Evolutionary conservation across 2,888 invertebrate species (phyloP), one percentile per base, ranked within the genome.

Genomic region (Philaethria dido): DNA sequence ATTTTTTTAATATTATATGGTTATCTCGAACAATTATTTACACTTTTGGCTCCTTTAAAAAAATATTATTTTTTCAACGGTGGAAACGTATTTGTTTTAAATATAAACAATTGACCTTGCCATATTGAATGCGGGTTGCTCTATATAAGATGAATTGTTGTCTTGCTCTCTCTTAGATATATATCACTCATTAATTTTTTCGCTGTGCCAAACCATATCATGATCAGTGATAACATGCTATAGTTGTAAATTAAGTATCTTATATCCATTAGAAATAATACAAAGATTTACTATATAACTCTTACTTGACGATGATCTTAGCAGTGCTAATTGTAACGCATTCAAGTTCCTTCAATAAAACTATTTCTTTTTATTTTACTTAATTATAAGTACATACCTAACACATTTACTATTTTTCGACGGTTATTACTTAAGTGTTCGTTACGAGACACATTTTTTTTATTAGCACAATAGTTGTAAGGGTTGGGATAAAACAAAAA

Each of bases 371-470:
- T 84, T 77, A 74, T 82, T 72, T 81, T 82, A 79, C 86, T 73
- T 81, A 80, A 87, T 80, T 82, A 74, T 87, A 78, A 80, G 79
- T 79, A 80, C 85, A 85, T 85, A 85, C 81, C 76, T 86, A 80
- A 86, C 79, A 87, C 85, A 87, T 86, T 60, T 84, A 83, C 87
- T 90, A 90, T 91, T 90, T 91, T 92, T 90, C 87, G 89, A 92
- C 80, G 82, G 83, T 87, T 88, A 88, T 90, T 89, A 82, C 80
- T 81, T 86, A 66, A 64, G 84, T 84, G 81, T 85, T 87, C 78
- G 78, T 77, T 82, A 71, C 79, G 77, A 71, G 80, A 83, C 81
- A 82, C 52, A 16, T 4, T 80, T 83, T 82, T 80, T 88, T 87
- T 82, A 78, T 85, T 86, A 89, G 90, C 91, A 90, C 90, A 91